A percentile compares a stretch with the other conserved stretches of the same genome.
phyloP scores from a whole-genome alignment of 2,113 vertebrate genomes.

The Mesoclemmys tuberculata region DNA sequence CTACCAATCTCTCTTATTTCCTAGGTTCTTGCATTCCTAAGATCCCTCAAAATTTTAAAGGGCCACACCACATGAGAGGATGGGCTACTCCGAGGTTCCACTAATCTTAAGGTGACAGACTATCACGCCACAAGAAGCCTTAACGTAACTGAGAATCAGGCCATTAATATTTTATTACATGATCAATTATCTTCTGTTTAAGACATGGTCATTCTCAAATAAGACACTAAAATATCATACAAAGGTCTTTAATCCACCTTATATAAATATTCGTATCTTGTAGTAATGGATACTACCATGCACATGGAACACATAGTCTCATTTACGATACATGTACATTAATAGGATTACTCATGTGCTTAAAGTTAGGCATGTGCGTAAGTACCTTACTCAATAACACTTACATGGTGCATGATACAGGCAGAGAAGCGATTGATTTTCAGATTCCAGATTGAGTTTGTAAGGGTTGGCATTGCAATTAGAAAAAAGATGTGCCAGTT shows the following conservation, averaged over 20 bases:
- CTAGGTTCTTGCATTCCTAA: background rate
- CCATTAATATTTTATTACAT: background rate
- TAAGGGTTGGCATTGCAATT: background rate
- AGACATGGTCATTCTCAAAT: background rate
- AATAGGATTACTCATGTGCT: background rate
- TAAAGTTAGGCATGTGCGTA: background rate
- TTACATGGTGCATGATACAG: background rate
- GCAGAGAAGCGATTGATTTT: background rate
- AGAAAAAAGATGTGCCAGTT: background rate
- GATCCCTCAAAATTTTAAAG: background rate
- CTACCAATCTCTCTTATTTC: background rate
- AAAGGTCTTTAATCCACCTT: background rate
- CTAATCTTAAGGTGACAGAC: background rate
- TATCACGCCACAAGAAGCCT: background rate
- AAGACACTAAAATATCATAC: background rate
- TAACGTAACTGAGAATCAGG: background rate
- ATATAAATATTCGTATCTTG: background rate
- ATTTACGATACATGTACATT: background rate
- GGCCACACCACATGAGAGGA: background rate
- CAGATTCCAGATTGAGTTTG: background rate
- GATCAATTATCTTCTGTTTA: background rate
- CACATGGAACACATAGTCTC: background rate
- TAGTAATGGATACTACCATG: background rate
- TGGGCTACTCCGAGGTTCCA: background rate
- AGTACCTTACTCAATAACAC: background rate